These are phyloP conservation scores for Diplosoma virens DNA, from an alignment of 23 tunicate genomes.

Conservation along the genomic window DNA sequence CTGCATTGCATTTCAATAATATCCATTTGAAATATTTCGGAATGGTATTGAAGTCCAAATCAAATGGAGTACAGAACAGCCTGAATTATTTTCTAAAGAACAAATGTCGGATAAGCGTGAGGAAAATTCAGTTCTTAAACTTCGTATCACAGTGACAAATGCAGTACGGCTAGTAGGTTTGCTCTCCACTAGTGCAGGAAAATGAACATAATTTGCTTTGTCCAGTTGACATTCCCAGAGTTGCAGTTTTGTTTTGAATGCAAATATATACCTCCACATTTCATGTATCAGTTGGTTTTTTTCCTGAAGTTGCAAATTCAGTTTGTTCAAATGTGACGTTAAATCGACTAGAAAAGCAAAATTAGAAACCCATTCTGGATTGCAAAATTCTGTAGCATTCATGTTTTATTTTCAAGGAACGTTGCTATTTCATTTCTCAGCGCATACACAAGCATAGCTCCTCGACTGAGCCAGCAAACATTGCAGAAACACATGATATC, in stretches of 20 bases:
- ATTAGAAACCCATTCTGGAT: constrained; percentile 48
- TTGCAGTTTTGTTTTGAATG: constrained; percentile 54
- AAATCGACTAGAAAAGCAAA: constrained; percentile 43
- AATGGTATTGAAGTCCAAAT: constrained; percentile 4
- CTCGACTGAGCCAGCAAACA: constrained; percentile 74
- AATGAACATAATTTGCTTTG: constrained; percentile 38
- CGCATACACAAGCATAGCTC: constrained; percentile 52
- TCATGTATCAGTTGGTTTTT: constrained; percentile 41
- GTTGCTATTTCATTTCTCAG: constrained; percentile 27
- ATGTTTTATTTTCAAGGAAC: no score
- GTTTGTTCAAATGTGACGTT: constrained; percentile 42
- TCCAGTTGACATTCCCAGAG: constrained; percentile 45
- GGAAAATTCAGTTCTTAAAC: no score
- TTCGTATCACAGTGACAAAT: constrained; percentile 26
- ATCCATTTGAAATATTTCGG: constrained; percentile 46
- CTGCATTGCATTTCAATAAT: constrained; percentile 40
- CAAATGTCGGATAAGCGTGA: constrained; percentile 2
- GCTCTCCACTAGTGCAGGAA: constrained; percentile 36
- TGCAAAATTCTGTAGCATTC: constrained; percentile 2
- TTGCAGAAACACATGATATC: constrained; percentile 60
- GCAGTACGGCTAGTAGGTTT: constrained; percentile 21
- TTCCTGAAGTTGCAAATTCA: no score
- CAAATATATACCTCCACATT: constrained; percentile 53
- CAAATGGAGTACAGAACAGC: constrained; percentile 41
- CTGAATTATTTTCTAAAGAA: constrained; percentile 45